Conservation (phyloP, 1,140 invertebrate genomes). For the Helicoverpa armigera region DNA sequence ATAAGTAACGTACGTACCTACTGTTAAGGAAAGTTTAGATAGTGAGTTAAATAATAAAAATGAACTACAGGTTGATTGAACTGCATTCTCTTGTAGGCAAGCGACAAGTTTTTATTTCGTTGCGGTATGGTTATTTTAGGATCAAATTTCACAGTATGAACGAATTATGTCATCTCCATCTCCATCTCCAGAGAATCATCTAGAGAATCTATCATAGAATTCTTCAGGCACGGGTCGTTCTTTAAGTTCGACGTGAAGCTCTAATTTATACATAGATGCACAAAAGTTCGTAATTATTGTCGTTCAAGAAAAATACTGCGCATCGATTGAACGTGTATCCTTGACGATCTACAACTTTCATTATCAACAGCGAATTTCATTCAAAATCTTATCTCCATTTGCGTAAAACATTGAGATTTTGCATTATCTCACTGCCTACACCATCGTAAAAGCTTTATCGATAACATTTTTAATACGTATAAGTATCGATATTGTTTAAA, state of each 20-base stretch:
- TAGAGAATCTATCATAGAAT: no score
- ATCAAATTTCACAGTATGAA: no score
- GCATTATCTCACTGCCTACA: constrained; percentile 17
- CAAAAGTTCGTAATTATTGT: no score
- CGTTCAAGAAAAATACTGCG: no score
- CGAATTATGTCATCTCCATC: no score
- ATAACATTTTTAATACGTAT: constrained; percentile 25
- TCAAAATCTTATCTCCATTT: constrained; percentile 10
- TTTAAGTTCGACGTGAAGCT: no score
- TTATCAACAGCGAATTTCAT: constrained; percentile 5
- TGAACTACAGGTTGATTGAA: not conserved
- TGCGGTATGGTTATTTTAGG: no score
- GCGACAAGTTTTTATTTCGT: no score
- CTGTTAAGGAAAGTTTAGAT: constrained; percentile 35
- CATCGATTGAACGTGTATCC: not conserved
- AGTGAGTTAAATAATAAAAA: constrained; percentile 1
- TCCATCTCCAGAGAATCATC: no score
- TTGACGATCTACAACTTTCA: not conserved
- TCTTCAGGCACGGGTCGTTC: no score
- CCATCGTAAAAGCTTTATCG: constrained; percentile 6
- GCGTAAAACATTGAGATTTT: constrained; percentile 14
- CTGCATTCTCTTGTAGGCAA: no score
- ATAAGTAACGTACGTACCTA: constrained; percentile 31
- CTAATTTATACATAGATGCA: no score
- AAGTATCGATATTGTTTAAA: constrained; percentile 35